Percentiles rank a stretch among this genome's conserved stretches.
Evolutionary conservation across 1,140 invertebrate species (phyloP).

Genomic region (Ceratina japonica): DNA sequence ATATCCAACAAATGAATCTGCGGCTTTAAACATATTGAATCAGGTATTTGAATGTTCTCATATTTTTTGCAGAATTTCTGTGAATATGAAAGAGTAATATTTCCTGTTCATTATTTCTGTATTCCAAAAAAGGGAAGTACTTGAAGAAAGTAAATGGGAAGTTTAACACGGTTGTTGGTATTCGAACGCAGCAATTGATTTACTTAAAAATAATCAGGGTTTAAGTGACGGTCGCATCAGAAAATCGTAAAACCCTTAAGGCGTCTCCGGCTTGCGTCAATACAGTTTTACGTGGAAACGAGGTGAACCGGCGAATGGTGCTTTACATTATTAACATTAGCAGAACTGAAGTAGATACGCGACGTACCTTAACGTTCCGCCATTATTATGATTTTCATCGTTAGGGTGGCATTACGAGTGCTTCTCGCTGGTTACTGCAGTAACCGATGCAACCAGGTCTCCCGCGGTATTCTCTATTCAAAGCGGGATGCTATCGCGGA

Average conservation of each 20-base stretch:
- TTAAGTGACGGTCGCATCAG: neutral
- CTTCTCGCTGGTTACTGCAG: neutral
- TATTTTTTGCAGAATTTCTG: neutral
- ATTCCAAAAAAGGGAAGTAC: neutral
- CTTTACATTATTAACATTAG: constrained; percentile 27
- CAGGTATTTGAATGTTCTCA: too few relatives aligned
- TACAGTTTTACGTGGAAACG: neutral
- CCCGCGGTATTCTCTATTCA: neutral
- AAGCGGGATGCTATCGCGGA: neutral
- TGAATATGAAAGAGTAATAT: too few relatives aligned
- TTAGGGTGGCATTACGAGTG: constrained; percentile 36
- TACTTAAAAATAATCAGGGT: neutral
- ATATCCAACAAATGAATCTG: constrained; percentile 1
- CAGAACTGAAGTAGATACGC: constrained; percentile 14
- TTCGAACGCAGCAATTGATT: neutral
- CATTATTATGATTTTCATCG: constrained; percentile 35
- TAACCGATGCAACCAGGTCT: constrained; percentile 14
- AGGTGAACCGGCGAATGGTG: neutral
- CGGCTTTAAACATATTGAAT: too few relatives aligned
- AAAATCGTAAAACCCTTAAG: neutral
- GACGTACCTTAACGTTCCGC: constrained; percentile 11
- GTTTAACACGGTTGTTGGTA: neutral
- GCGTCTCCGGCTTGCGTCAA: neutral
- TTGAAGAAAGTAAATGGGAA: neutral
- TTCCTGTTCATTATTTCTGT: too few relatives aligned